Conservation (phyloP, 1,140 invertebrate species). For the Gyrodactylus salaris region DNA sequence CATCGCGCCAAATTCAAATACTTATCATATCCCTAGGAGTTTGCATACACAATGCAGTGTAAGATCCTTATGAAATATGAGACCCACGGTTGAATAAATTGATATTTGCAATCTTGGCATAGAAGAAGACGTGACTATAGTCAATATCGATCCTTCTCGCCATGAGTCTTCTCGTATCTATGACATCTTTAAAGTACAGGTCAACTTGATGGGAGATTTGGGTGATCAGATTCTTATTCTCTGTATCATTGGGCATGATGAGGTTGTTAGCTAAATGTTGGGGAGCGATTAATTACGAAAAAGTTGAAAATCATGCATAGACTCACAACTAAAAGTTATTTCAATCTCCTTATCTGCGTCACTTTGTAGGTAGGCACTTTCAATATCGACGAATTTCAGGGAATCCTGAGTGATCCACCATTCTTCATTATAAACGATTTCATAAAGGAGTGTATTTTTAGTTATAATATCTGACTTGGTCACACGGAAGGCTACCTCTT, state of each 20-base stretch:
- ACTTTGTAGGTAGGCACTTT: background rate
- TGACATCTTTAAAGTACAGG: background rate
- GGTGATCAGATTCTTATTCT: background rate
- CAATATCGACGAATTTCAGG: background rate
- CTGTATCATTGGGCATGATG: background rate
- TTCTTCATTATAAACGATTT: background rate
- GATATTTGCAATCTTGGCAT: background rate
- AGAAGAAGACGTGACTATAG: background rate
- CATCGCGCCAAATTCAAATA: background rate
- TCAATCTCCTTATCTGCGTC: background rate
- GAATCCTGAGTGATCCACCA: background rate
- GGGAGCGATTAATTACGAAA: background rate
- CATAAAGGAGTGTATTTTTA: background rate
- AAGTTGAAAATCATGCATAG: background rate
- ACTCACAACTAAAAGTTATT: background rate
- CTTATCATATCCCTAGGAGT: background rate
- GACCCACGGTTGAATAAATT: background rate
- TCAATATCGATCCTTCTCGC: background rate
- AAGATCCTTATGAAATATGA: too few species aligned
- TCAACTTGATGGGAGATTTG: background rate
- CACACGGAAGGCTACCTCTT: too few species aligned
- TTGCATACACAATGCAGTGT: background rate
- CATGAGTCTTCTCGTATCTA: background rate
- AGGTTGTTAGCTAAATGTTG: background rate
- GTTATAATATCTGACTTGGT: too few species aligned